Conservation (phyloP, 2,113 vertebrate genomes). For the Atrichornis clamosus region DNA sequence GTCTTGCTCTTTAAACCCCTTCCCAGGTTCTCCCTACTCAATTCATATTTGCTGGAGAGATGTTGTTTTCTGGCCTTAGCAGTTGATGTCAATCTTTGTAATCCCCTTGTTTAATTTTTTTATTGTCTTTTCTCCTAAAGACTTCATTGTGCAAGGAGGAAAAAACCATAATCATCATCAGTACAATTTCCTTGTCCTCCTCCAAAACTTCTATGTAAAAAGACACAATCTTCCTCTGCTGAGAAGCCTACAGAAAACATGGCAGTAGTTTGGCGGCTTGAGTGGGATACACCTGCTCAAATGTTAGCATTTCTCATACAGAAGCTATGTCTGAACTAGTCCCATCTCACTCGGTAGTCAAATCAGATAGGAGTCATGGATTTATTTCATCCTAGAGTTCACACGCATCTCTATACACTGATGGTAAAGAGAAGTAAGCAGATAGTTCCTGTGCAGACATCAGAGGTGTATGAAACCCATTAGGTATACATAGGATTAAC, state of each 20-base stretch:
- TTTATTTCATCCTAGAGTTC: not conserved
- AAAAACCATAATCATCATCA: not conserved
- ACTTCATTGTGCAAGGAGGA: not conserved
- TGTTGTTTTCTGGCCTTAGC: not conserved
- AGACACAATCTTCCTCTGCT: not conserved
- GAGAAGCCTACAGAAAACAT: not conserved
- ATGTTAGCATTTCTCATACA: not conserved
- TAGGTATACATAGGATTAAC: not conserved
- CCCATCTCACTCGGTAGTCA: not conserved
- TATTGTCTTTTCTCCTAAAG: not conserved
- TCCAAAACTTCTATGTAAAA: not conserved
- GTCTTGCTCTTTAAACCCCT: not conserved
- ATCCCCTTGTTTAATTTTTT: not conserved
- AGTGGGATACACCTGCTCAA: not conserved
- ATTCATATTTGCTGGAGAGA: not conserved
- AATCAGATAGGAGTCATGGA: not conserved
- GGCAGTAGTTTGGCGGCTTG: not conserved
- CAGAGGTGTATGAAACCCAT: not conserved
- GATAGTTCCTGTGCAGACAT: not conserved
- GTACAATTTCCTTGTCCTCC: not conserved
- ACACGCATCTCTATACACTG: not conserved
- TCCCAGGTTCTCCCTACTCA: not conserved
- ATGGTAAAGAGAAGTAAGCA: not conserved
- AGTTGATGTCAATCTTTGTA: not conserved
- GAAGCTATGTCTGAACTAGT: not conserved